Evolutionary conservation across 2,113 vertebrate species (phyloP), one percentile per base, ranked within the genome.

Genomic region (Rostratula benghalensis): DNA sequence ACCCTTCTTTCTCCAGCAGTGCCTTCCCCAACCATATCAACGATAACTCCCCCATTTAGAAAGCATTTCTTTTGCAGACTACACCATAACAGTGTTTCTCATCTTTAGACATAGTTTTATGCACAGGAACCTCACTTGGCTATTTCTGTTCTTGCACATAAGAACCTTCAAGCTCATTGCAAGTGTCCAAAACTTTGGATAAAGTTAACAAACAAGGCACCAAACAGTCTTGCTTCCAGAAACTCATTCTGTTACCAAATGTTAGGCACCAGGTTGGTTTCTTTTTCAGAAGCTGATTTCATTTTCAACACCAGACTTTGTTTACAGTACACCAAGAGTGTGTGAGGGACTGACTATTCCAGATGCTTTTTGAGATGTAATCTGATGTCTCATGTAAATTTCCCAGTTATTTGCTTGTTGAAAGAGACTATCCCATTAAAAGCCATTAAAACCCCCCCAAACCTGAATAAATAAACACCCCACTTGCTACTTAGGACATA

Each of bases 401-500:
- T 30, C 30, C 9, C 56, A 10, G 7, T 14, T 39, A 70, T 4
- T 4, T 57, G 4, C 22, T 83, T 54, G 20, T 31, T 85, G 21
- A 77, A 81, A 69, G 37, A 83, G 46, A 69, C 30, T 21, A 39
- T 30, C 46, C 61, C 28, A 53, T 8, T 22, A 84, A 74, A 80
- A 87, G 28, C 17, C 7, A 48, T 41, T 73, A 69, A 90, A 70
- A 51, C 22, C 45, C 39, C 46, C 45, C 45, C 18, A 21, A 3
- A 22, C 1, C 18, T 43, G 21, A 75, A 63, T 39, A 69, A 63
- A 69, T 1, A 21, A n/a, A 61, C 19, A 14, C 1, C 6, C 2
- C 74, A 10, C 9, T 53, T 33, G 13, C n/a, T 46, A 10, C 27
- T 64, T 25, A 84, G 73, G 68, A 28, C 57, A 93, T 96, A 99